Base-by-base conservation (phyloP, 2,113 vertebrate genomes). In the Leiothrix lutea region DNA sequence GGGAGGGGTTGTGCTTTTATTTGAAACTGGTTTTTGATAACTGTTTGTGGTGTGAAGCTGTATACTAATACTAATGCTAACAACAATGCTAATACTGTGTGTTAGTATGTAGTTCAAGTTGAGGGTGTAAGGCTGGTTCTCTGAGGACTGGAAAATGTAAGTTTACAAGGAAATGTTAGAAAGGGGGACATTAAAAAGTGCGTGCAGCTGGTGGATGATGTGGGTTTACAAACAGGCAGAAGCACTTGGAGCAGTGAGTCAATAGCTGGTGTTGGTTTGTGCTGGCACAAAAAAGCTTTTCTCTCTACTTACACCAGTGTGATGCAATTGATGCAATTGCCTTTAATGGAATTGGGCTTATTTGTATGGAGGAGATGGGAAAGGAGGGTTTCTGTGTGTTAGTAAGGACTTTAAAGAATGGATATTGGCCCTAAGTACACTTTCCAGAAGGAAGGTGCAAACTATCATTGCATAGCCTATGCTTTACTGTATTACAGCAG, bases 391-490 rank as follows among this genome's bases (percentile, higher is more conserved):
- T 48, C 36, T 23, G 3, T 56, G 3, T 70, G 9, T 51, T 44
- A 36, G 21, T 26, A 9, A 66, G 40, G 58, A 18, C 47, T 66
- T 48, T 40, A 11, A 16, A 38, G 69, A 57, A 35, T 12, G n/a
- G 42, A 5, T 77, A 6, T 47, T 53, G 18, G 36, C 14, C 2
- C 24, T 47, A 36, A 35, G 29, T 26, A 33, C 51, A 7, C 8
- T 53, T 19, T 25, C 14, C 5, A 10, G n/a, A 80, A 72, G 36
- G 54, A 80, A 26, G 4, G 8, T 23, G 12, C 23, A 42, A 24
- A 28, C 20, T 33, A 0, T 20, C 5, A 3, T 24, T 35, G 29
- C 11, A 1, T 19, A 10, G 15, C 29, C 25, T 29, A 0, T 11
- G 11, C 60, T 65, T 56, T 22, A 9, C 51, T 62, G 21, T 36